Percentiles rank a stretch among this genome's conserved stretches.
Conservation (phyloP, 2,797 vertebrate genomes). For the Garrulus glandarius region DNA sequence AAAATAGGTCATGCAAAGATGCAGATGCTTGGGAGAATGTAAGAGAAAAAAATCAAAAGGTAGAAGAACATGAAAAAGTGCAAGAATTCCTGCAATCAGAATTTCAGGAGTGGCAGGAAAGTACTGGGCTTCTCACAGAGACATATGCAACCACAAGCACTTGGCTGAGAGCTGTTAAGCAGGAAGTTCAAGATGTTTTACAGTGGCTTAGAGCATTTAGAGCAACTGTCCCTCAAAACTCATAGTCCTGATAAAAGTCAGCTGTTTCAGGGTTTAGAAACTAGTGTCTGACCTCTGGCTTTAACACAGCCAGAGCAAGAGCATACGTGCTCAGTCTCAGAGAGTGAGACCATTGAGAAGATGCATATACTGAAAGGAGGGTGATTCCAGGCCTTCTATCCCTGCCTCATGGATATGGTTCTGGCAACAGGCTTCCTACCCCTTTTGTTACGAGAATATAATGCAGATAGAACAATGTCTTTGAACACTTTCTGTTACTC, state of each 20-base stretch:
- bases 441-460: not conserved
- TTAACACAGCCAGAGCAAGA: not conserved
- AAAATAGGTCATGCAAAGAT: not conserved
- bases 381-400: not conserved
- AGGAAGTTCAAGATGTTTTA: not conserved
- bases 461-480: not conserved
- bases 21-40: not conserved
- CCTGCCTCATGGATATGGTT: not conserved
- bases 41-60: not conserved
- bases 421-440: not conserved
- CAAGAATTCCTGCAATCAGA: not conserved
- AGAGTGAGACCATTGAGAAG: not conserved
- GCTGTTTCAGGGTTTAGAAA: not conserved
- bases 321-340: rapidly evolving
- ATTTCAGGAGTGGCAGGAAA: not conserved
- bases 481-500: not conserved
- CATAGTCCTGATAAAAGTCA: not conserved
- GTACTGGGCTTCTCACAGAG: not conserved
- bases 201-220: not conserved
- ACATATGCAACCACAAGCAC: not conserved
- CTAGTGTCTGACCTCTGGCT: not conserved
- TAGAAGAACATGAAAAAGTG: not conserved
- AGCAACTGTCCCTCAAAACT: not conserved
- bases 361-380: not conserved
- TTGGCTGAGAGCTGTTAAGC: not conserved